Evolutionary conservation across 1,140 invertebrate species (phyloP).

Genomic region (Subanguina moxae): DNA sequence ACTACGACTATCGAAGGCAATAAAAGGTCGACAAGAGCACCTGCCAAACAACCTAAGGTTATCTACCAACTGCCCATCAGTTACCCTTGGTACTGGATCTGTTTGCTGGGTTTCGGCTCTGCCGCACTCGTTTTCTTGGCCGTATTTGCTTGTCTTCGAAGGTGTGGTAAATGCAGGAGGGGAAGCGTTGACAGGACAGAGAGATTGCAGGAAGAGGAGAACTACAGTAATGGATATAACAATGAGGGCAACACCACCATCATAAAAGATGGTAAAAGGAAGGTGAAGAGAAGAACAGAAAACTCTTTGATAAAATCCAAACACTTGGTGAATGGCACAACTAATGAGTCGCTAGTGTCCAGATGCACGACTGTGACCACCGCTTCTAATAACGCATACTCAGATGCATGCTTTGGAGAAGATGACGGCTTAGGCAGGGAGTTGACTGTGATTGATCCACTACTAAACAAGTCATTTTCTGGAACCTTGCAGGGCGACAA

Average conservation of each 20-base stretch:
- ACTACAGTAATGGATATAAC: neutral
- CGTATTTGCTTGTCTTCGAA: neutral
- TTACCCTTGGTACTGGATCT: conserved; percentile 1
- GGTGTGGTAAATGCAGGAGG: neutral
- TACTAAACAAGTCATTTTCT: conserved; percentile 6
- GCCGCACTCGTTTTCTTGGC: neutral
- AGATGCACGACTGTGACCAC: conserved; percentile 5
- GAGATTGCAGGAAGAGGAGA: neutral
- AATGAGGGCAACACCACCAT: neutral
- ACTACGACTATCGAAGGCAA: neutral
- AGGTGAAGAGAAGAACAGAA: neutral
- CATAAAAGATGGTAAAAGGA: neutral
- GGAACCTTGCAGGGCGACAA: conserved; percentile 4
- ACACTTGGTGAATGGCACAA: neutral
- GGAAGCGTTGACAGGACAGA: neutral
- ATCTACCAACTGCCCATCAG: neutral
- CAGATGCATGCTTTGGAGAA: neutral
- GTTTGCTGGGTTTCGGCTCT: neutral
- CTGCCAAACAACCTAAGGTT: neutral
- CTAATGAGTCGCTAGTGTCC: neutral
- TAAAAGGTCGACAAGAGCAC: neutral
- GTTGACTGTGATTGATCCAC: conserved; percentile 10
- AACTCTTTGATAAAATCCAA: neutral
- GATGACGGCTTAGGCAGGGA: neutral
- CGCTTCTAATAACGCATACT: neutral